phyloP scores from a whole-genome alignment of 2,888 invertebrate genomes.

The Rugalucina vietnamica region DNA sequence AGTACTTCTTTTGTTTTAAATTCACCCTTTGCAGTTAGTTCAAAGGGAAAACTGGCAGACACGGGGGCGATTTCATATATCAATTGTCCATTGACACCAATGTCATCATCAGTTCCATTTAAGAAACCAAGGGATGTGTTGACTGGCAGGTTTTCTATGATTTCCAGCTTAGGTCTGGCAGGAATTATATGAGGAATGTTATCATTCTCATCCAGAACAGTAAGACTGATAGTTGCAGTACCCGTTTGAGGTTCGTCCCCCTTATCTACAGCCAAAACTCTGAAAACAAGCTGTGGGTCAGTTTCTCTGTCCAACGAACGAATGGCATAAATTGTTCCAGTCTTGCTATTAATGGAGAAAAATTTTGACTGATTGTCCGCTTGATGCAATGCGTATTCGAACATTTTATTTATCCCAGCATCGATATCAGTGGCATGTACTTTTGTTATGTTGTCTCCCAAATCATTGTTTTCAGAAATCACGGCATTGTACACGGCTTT shows the following conservation, averaged over 20 bases:
- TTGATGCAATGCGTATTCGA: conserved; percentile 62
- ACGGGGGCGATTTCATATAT: conserved; percentile 47
- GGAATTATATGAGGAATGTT: conserved; percentile 60
- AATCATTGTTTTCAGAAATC: conserved; percentile 67
- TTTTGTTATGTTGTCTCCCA: conserved; percentile 88
- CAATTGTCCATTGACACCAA: conserved; percentile 69
- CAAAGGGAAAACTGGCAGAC: conserved; percentile 65
- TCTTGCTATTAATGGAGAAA: conserved; percentile 62
- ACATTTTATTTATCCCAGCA: conserved; percentile 60
- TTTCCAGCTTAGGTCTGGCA: conserved; percentile 45
- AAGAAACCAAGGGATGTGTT: conserved; percentile 57
- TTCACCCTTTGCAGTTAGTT: conserved; percentile 63
- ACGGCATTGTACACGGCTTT: conserved; percentile 55
- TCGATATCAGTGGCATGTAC: conserved; percentile 92
- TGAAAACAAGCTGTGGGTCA: conserved; percentile 46
- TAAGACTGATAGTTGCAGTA: conserved; percentile 62
- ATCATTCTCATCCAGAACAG: conserved; percentile 63
- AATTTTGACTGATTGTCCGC: conserved; percentile 30
- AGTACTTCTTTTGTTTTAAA: conserved; percentile 62
- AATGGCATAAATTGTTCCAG: conserved; percentile 68
- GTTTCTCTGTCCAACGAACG: conserved; percentile 67
- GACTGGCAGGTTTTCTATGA: conserved; percentile 52
- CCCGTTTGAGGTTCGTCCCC: conserved; percentile 59
- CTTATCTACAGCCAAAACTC: conserved; percentile 61
- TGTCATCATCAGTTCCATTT: conserved; percentile 63